Evolutionary conservation across 1,140 invertebrate species (phyloP), one percentile per base, ranked within the genome.

Genomic region (Drosophila subobscura): DNA sequence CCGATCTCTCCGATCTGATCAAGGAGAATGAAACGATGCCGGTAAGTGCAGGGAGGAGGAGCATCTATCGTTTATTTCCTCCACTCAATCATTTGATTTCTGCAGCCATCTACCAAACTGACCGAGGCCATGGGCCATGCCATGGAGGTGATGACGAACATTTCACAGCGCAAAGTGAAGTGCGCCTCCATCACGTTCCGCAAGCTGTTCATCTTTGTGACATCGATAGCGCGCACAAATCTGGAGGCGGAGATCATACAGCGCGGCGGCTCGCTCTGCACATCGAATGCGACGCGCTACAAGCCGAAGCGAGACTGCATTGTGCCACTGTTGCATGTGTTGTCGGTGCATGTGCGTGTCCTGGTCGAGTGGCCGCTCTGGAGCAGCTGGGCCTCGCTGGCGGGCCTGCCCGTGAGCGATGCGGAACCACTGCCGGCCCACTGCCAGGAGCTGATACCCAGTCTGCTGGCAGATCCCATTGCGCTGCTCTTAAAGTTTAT

Each of bases 111-210:
- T 8, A 94, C 95, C 5, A 95, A 94, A 80, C 93, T 97, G 14
- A 94, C 95, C 3, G 94, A 96, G 79, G 96, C 96, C 42, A 97
- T 97, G 94, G 94, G 94, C 25, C 96, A 95, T 89, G 95, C 96
- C n/a, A 97, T 98, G 96, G 97, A 98, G 91, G 97, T 98, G 88
- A 96, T 99, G 94, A 97, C 96, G 4, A 95, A 94, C 86, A 91
- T 91, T 59, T 97, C 96, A 12, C 81, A 91, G 70, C 77, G 91
- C 8, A 91, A 91, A 57, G 79, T 75, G 22, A 92, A 91, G 49
- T 84, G 80, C 27, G 59, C 83, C 12, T 94, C 94, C 16, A 93
- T 95, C 56, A 94, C 94, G 81, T 94, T 94, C 49, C 95, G 97
- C 79, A 96, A 95, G 89, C 93, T 98, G 29, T 96, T 98, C 80